Evolutionary conservation across 92 coral and sea anemone species (phyloP).

Genomic region (Umimayanthus kanabou): DNA sequence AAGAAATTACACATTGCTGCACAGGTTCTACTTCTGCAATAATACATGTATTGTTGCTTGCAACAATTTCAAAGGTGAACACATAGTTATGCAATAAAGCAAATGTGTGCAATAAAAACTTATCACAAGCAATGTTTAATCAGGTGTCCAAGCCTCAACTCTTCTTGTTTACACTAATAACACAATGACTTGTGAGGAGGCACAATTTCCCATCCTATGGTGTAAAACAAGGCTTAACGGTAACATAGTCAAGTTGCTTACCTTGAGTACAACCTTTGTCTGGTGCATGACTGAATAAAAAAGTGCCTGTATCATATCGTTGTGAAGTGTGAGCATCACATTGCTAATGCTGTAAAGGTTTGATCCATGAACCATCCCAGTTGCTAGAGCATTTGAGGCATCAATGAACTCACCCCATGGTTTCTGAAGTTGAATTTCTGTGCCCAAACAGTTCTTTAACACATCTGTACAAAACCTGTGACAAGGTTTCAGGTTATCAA

Average conservation of each 20-base stretch:
- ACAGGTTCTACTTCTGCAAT: no score
- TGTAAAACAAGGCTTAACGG: no score
- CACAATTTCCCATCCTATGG: no score
- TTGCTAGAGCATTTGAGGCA: slow-evolving; percentile 56
- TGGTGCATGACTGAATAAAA: slow-evolving; percentile 21
- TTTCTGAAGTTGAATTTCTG: slow-evolving; percentile 66
- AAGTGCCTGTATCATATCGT: slow-evolving; percentile 16
- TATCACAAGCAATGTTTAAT: no score
- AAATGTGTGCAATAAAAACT: no score
- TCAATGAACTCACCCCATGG: slow-evolving; percentile 76
- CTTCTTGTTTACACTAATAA: no score
- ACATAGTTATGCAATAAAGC: no score
- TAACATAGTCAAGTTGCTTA: neutral
- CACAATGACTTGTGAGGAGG: no score
- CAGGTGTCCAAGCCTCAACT: no score
- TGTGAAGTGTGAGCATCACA: slow-evolving; percentile 30
- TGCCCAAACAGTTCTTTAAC: slow-evolving; percentile 69
- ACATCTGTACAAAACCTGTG: slow-evolving; percentile 73
- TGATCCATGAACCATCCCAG: slow-evolving; percentile 49
- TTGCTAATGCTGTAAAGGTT: slow-evolving; percentile 43
- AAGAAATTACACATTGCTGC: no score
- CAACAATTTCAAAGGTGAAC: no score
- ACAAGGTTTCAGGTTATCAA: slow-evolving; percentile 76
- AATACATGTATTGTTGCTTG: no score
- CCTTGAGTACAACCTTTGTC: slow-evolving; percentile 22